Percentiles rank a stretch among this genome's conserved stretches.
These are phyloP conservation scores for Camponotus fellah DNA, from an alignment of 2,888 invertebrate genomes.

Conservation along the genomic window DNA sequence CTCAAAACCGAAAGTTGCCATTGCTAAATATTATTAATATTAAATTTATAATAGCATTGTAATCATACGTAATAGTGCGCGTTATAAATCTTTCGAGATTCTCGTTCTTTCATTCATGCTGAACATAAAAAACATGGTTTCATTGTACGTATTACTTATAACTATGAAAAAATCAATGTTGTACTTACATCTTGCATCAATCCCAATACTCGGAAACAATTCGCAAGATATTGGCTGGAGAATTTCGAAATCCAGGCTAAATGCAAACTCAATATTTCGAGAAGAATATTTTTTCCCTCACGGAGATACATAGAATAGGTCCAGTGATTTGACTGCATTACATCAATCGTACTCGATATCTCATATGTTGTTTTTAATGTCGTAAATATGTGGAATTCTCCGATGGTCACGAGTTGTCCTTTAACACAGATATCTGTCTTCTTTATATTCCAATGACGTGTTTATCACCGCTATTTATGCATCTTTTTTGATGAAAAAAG, in stretches of 20 bases:
- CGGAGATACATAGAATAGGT: background rate
- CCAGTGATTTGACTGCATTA: slow-evolving; percentile 7
- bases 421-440: slow-evolving; percentile 14
- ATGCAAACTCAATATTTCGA: slow-evolving; percentile 1
- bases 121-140: background rate
- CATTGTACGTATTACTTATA: background rate
- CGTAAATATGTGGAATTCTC: slow-evolving; percentile 21
- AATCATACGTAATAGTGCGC: background rate
- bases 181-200: background rate
- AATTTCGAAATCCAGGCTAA: background rate
- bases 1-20: slow-evolving; percentile 44
- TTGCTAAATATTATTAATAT: slow-evolving; percentile 38
- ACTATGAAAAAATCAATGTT: slow-evolving; percentile 27
- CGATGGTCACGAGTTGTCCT: slow-evolving; percentile 2
- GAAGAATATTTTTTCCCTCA: background rate
- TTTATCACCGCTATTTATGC: slow-evolving; percentile 6
- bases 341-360: slow-evolving; percentile 10
- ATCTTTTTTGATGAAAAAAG: background rate
- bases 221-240: background rate
- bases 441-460: slow-evolving; percentile 19
- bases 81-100: slow-evolving; percentile 29
- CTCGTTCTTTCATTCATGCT: background rate
- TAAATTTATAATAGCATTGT: slow-evolving; percentile 29
- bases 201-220: background rate
- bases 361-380: slow-evolving; percentile 26